Evolutionary conservation across 2,888 invertebrate species (phyloP), one percentile per base, ranked within the genome.

Genomic region (Archips crataeganus): DNA sequence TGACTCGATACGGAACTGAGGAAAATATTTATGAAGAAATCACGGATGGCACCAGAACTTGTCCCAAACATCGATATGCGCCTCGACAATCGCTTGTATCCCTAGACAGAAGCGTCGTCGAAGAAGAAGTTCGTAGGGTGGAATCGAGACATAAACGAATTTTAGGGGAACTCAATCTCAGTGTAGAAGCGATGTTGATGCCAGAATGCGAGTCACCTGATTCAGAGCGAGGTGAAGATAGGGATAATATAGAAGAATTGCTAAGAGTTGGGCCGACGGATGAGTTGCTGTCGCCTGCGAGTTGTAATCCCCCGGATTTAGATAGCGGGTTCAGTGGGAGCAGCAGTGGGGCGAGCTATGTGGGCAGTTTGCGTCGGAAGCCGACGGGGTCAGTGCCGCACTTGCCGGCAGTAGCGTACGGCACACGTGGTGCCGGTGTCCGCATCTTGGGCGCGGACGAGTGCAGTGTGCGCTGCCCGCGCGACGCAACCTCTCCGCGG

Each of bases 121-220:
- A 97, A 84, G 98, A 98, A 87, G 98, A 98, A 90, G 97, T 98
- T 70, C 96, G 97, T 68, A 95, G 97, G 78, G 98, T 98, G 66
- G 98, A 98, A 88, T 97, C 96, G 77, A 95, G 97, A 72, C 98
- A 98, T 90, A 96, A 96, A 81, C 95, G 97, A 85, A 97, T 98
- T 79, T 95, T 98, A 77, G 98, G 97, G 61, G 98, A 98, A 89
- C 93, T 98, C 75, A 98, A 98, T 94, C 95, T 98, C 75, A 97
- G 98, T 80, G 97, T 97, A 61, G 98, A 98, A 92, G 98, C 97
- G 62, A 98, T 98, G 98, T 91, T 98, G 78, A 98, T 98, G 98
- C 98, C 98, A 23, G 96, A 96, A 83, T 96, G 96, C 77, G 95
- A 95, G 91, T 96, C 95, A 79, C 96, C 95, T 79, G 95, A 95